These are phyloP conservation scores for Smittia sp. DNA, from an alignment of 2,888 invertebrate genomes.

Conservation along the genomic window DNA sequence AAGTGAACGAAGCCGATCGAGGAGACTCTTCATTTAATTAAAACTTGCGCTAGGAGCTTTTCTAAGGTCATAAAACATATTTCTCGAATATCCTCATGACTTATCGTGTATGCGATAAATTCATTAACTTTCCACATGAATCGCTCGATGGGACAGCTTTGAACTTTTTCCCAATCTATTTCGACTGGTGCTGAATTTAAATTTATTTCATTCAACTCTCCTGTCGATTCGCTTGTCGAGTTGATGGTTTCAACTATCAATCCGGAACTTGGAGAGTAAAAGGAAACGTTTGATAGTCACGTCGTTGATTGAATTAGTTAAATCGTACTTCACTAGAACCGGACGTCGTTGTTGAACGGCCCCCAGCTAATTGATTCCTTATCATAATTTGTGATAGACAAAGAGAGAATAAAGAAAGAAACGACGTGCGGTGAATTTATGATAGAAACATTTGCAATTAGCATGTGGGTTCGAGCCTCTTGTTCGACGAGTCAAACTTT, in stretches of 20 bases:
- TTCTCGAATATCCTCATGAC: neutral
- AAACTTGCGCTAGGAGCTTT: neutral
- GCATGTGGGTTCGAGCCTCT: neutral
- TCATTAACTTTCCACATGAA: conserved; percentile 7
- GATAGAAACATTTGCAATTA: neutral
- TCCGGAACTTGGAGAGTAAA: no score
- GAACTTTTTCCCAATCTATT: neutral
- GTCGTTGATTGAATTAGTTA: no score
- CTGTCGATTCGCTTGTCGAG: no score
- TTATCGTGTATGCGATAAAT: neutral
- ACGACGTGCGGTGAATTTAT: neutral
- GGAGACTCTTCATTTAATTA: neutral
- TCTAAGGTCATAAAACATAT: neutral
- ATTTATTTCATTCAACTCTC: neutral
- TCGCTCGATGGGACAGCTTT: neutral
- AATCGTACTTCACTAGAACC: no score
- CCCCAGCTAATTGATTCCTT: conserved; percentile 1
- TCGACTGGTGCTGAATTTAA: neutral
- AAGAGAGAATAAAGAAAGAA: neutral
- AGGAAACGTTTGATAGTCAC: no score
- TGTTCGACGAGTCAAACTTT: no score
- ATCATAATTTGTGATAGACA: neutral
- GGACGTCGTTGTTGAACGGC: no score
- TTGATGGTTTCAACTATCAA: no score
- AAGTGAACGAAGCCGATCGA: neutral